These are phyloP conservation scores for Tragelaphus buxtoni DNA, from an alignment of 2,113 vertebrate species.

Conservation along the genomic window DNA sequence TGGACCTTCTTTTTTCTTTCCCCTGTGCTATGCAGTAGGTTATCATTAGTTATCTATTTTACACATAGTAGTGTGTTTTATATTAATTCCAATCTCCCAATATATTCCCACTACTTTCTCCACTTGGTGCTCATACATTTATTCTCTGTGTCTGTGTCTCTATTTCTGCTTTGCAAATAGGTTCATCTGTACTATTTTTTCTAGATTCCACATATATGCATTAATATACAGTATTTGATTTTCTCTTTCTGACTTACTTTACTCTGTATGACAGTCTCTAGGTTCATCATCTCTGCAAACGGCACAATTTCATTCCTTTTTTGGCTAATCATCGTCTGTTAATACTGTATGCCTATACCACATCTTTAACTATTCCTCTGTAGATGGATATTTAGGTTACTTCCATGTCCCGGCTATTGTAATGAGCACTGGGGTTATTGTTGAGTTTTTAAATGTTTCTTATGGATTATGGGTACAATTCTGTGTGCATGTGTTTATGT, in stretches of 20 bases:
- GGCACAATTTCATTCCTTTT: background rate
- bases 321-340: background rate
- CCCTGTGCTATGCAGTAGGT: background rate
- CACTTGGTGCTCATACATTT: background rate
- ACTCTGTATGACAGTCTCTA: background rate
- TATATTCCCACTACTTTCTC: background rate
- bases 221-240: background rate
- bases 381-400: background rate
- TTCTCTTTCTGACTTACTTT: background rate
- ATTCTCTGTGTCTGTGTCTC: background rate
- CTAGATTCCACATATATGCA: background rate
- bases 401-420: background rate
- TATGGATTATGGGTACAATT: background rate
- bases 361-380: background rate
- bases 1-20: background rate
- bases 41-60: background rate
- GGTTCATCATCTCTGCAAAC: background rate
- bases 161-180: background rate
- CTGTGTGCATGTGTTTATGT: background rate
- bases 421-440: background rate
- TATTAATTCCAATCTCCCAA: background rate
- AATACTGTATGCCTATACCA: background rate
- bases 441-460: background rate
- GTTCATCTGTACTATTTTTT: background rate
- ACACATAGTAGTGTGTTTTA: background rate